phyloP scores from a whole-genome alignment of 2,113 vertebrate genomes.

The Atherinomorus stipes region DNA sequence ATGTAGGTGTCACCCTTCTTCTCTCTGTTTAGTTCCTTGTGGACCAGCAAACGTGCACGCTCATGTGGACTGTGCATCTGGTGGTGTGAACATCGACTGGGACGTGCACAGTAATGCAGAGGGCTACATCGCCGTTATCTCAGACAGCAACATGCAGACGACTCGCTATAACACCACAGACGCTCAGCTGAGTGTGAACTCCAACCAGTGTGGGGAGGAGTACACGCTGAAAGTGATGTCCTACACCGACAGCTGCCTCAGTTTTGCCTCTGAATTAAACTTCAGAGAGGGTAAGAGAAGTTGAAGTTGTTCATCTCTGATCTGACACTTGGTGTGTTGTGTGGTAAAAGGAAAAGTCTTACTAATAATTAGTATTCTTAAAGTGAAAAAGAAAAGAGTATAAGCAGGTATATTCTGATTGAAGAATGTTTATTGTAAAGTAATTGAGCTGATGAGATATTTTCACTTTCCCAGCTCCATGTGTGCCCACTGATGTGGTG shows the following conservation, averaged over 20 bases:
- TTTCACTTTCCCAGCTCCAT: conserved; percentile 74
- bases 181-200: conserved; percentile 34
- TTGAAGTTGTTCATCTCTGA: not conserved
- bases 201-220: conserved; percentile 66
- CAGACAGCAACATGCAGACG: not conserved
- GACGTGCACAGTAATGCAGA: conserved; percentile 25
- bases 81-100: conserved; percentile 69
- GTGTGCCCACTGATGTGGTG: conserved; percentile 71
- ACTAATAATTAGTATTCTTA: not conserved
- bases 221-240: conserved; percentile 73
- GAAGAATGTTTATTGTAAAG: not conserved
- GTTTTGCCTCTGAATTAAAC: conserved; percentile 53
- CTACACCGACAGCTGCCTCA: conserved; percentile 69
- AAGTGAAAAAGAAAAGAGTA: too few species aligned
- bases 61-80: conserved; percentile 66
- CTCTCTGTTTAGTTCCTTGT: conserved; percentile 74
- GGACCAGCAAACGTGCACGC: conserved; percentile 64
- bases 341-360: not conserved
- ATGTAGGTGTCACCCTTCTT: too few species aligned
- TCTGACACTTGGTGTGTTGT: not conserved
- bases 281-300: conserved; percentile 70
- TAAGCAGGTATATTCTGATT: not conserved
- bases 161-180: conserved; percentile 55
- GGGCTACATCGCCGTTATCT: conserved; percentile 57
- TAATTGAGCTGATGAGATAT: conserved; percentile 8